Conservation (phyloP, 2,113 vertebrate genomes). For the Carollia perspicillata region DNA sequence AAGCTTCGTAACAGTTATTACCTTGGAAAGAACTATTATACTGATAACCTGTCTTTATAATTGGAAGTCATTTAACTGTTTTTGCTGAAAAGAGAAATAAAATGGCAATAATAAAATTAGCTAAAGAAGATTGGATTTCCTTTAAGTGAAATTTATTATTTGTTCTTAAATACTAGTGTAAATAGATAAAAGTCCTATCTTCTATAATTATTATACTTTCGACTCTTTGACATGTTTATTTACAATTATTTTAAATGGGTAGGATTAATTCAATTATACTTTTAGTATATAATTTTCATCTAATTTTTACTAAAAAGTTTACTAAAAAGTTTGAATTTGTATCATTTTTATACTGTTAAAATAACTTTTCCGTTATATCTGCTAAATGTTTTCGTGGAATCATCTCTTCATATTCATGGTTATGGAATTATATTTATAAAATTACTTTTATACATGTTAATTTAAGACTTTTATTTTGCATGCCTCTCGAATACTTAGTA, state of each 20-base stretch:
- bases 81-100: neutral
- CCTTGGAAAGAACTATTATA: neutral
- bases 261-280: neutral
- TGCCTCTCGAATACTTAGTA: neutral
- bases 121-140: neutral
- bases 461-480: conserved; percentile 1
- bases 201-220: neutral
- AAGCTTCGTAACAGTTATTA: conserved; percentile 2
- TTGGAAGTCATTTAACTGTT: neutral
- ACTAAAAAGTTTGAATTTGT: neutral
- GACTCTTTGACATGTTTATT: neutral
- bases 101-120: neutral
- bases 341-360: conserved; percentile 6
- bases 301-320: neutral
- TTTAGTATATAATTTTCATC: conserved; percentile 6
- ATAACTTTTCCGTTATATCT: neutral
- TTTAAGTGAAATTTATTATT: conserved; percentile 25
- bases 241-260: neutral
- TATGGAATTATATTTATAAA: conserved; percentile 4
- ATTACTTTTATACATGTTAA: neutral
- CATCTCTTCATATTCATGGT: neutral
- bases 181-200: neutral
- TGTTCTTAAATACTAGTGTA: neutral
- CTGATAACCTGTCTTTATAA: neutral
- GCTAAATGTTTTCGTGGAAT: conserved; percentile 2